Percentiles rank a stretch among this genome's conserved stretches.
phyloP scores from a whole-genome alignment of 37 sponge, comb jelly and placozoan species.

The Hormiphora californensis region DNA sequence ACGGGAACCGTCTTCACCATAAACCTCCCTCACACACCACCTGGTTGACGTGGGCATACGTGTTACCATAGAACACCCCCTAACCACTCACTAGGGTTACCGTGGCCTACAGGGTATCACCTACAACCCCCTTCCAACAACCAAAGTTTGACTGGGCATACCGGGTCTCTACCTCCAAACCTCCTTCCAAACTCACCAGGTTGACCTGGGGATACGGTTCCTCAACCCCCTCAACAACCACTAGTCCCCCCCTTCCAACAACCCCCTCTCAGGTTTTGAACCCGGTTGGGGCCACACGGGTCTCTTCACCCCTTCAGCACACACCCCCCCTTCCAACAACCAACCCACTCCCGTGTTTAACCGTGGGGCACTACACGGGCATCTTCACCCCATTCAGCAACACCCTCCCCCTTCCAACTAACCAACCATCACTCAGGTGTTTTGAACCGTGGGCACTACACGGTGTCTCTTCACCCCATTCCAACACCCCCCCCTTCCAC shows the following conservation, averaged over 20 bases:
- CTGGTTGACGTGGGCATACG: background rate
- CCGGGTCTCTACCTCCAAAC: background rate
- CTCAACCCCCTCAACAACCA: background rate
- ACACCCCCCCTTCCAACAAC: too few species aligned
- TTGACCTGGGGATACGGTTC: background rate
- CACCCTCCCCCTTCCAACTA: too few species aligned
- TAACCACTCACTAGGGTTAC: too few species aligned
- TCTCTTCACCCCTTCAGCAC: background rate
- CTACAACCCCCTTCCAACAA: background rate
- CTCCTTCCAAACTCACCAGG: background rate
- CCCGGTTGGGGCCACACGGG: background rate
- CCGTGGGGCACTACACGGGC: too few species aligned
- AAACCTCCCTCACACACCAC: background rate
- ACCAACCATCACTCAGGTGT: too few species aligned
- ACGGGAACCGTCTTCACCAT: background rate
- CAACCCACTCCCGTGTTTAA: too few species aligned
- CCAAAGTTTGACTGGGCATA: background rate
- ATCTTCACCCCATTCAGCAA: too few species aligned
- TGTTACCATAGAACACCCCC: background rate
- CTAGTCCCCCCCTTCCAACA: background rate
- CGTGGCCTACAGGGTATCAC: too few species aligned
- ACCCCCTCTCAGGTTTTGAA: background rate
- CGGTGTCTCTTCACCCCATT: background rate
- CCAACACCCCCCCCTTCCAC: background rate
- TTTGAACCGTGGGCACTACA: too few species aligned